Conservation (phyloP, 2,113 vertebrate genomes). For the Plecotus auritus region DNA sequence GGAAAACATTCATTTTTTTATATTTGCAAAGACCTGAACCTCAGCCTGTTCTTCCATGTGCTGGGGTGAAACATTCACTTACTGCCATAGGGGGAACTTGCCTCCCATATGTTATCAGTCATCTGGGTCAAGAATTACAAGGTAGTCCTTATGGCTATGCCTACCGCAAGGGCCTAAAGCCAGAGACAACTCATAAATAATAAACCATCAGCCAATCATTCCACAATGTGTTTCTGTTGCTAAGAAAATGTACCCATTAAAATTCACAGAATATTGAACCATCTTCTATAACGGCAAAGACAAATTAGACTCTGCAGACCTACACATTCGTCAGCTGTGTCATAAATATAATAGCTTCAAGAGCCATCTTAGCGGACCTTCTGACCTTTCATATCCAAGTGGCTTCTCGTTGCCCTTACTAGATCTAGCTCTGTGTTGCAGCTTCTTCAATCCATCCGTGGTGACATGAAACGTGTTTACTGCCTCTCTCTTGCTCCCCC, state of each 20-base stretch:
- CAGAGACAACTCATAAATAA: background rate
- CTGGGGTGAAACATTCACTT: background rate
- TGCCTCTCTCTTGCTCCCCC: background rate
- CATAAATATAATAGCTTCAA: background rate
- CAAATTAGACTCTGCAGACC: background rate
- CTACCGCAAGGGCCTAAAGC: background rate
- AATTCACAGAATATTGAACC: background rate
- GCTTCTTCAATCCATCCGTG: background rate
- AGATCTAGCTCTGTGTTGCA: background rate
- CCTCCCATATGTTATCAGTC: background rate
- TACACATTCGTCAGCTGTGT: background rate
- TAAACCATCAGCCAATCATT: background rate
- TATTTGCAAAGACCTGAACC: background rate
- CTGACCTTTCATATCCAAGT: background rate
- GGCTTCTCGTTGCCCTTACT: background rate
- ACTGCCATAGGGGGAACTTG: background rate
- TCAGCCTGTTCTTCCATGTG: background rate
- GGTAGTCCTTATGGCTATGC: background rate
- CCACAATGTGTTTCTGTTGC: background rate
- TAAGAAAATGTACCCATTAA: background rate
- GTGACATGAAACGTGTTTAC: background rate
- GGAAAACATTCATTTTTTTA: background rate
- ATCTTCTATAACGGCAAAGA: background rate
- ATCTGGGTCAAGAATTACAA: slow-evolving; percentile 21
- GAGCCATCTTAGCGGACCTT: background rate